Evolutionary conservation across 2,113 vertebrate species (phyloP), one percentile per base, ranked within the genome.

Genomic region (Protobothrops flavoviridis): DNA sequence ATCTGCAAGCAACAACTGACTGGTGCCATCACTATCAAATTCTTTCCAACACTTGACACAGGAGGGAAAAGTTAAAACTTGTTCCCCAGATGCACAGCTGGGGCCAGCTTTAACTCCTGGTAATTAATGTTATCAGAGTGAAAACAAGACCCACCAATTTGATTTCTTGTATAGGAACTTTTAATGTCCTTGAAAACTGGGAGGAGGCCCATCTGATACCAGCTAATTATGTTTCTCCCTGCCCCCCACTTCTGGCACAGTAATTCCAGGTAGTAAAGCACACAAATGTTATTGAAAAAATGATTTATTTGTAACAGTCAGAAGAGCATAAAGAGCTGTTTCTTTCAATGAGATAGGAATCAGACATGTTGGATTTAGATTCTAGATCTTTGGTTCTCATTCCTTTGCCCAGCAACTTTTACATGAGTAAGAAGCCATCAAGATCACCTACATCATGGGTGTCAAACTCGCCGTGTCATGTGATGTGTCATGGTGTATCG

Each of bases 71-170:
- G 61, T 93, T 55, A 20, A 48, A 81, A 93, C 88, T 93, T 93
- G 87, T 85, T 50, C 33, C 3, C 43, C 52, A 81, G 52, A 57
- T 85, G 92, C 64, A 48, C 87, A 74, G 92, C 86, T 26, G n/a
- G 69, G 85, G 26, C 12, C 45, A 13, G 86, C 11, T 88, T 93
- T 87, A 39, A 87, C 33, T 92, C 57, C 39, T 26, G 21, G 57
- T 88, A 92, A 92, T 92, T 61, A 92, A 92, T 64, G 85, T 92
- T 56, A 81, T 89, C 88, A 4, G 33, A 81, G 33, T 17, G 21
- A 48, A 53, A 89, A 21, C 5, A 69, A 29, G 39, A 89, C 39
- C 64, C 52, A 50, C 53, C 92, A 81, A 89, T 89, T 89, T 93
- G 87, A 43, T 48, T 89, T 69, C 64, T 57, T 81, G 59, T 39